phyloP scores from a whole-genome alignment of 2,113 vertebrate genomes.

The Ranitomeya variabilis region DNA sequence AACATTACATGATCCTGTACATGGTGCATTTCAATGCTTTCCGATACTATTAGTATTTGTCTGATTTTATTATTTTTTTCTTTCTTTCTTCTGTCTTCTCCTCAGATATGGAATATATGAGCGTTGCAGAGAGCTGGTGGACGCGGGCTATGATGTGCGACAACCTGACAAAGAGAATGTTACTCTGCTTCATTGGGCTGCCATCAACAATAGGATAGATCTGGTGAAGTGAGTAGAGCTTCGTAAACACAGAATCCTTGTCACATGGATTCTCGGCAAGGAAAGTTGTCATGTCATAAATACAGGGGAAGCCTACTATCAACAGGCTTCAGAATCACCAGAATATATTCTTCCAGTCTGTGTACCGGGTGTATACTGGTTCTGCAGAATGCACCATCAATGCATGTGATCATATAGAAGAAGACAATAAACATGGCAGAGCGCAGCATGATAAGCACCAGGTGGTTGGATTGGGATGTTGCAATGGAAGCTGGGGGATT shows the following conservation, averaged over 20 bases:
- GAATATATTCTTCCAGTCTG: neutral
- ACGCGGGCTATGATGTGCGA: conserved; percentile 96
- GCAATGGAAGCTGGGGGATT: too few relatives aligned
- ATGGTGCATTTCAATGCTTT: too few relatives aligned
- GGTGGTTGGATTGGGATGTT: too few relatives aligned
- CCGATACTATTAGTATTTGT: too few relatives aligned
- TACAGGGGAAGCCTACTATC: neutral
- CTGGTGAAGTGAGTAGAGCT: conserved; percentile 88
- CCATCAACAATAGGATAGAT: conserved; percentile 98
- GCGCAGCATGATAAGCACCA: too few relatives aligned
- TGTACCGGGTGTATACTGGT: too few relatives aligned
- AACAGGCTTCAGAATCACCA: neutral
- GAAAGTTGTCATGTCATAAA: neutral
- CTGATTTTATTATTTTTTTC: too few relatives aligned
- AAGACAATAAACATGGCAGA: too few relatives aligned
- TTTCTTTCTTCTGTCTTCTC: conserved; percentile 45
- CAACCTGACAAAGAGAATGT: conserved; percentile 99
- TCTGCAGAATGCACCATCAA: too few relatives aligned
- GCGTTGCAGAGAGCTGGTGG: conserved; percentile 94
- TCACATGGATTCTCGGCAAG: neutral
- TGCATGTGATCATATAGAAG: too few relatives aligned
- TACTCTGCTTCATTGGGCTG: conserved; percentile 97
- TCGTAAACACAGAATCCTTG: neutral
- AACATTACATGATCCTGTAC: too few relatives aligned
- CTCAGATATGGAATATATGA: conserved; percentile 95